Percentiles rank a stretch among this genome's conserved stretches.
Conservation (phyloP, 2,888 invertebrate species). For the Cheilosia variabilis region DNA sequence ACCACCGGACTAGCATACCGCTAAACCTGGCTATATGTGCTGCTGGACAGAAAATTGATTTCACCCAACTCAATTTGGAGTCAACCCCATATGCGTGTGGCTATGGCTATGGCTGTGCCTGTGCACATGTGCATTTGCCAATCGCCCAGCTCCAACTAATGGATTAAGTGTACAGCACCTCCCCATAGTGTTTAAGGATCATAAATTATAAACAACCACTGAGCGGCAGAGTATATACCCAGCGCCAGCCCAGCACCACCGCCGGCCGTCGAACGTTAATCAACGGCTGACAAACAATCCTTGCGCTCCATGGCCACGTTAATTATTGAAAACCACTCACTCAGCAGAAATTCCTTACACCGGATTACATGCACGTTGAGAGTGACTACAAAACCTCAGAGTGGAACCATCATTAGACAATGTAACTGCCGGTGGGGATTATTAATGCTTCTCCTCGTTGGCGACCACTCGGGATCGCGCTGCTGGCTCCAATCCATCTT, state of each 20-base stretch:
- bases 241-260: slow-evolving; percentile 27
- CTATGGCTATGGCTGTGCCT: no score
- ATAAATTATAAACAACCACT: slow-evolving; percentile 69
- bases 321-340: slow-evolving; percentile 75
- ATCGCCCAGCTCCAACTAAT: slow-evolving; percentile 54
- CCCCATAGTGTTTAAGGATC: slow-evolving; percentile 73
- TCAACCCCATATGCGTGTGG: slow-evolving; percentile 30
- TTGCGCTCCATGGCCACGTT: slow-evolving; percentile 56
- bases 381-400: slow-evolving; percentile 34
- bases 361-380: slow-evolving; percentile 29
- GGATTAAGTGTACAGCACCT: slow-evolving; percentile 75
- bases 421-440: slow-evolving; percentile 25
- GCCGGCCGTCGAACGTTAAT: slow-evolving; percentile 65
- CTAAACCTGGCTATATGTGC: background rate
- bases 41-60: slow-evolving; percentile 67
- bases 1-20: slow-evolving; percentile 47
- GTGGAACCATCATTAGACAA: slow-evolving; percentile 47
- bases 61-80: slow-evolving; percentile 60
- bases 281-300: slow-evolving; percentile 74
- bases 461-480: slow-evolving; percentile 53
- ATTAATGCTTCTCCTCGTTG: slow-evolving; percentile 56
- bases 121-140: slow-evolving; percentile 35
- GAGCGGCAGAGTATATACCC: background rate
- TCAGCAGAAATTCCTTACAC: slow-evolving; percentile 65
- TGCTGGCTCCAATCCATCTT: slow-evolving; percentile 40